Conservation (phyloP, 2,113 vertebrate species). For the Oryzias javanicus region DNA sequence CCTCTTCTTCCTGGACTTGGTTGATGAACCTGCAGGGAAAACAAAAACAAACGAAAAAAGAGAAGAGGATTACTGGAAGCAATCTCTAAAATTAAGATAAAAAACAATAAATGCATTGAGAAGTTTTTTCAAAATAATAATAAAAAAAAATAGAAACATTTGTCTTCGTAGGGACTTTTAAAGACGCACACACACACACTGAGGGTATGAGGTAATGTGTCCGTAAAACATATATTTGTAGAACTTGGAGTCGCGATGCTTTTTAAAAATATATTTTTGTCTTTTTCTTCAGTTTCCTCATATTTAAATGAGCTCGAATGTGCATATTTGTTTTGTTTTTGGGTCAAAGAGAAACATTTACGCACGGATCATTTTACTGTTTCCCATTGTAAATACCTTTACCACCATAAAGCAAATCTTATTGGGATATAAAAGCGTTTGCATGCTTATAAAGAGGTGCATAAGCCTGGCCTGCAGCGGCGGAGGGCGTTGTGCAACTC, state of each 20-base stretch:
- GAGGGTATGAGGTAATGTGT: no score
- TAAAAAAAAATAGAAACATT: no score
- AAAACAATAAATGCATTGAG: no score
- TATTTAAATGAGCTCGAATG: neutral
- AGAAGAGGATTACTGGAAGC: neutral
- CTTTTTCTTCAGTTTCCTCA: no score
- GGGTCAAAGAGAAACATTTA: conserved; percentile 38
- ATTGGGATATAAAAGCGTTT: conserved; percentile 98
- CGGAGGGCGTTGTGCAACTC: conserved; percentile 65
- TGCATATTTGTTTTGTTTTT: conserved; percentile 1
- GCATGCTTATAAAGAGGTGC: conserved; percentile 97
- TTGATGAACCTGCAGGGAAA: conserved; percentile 79
- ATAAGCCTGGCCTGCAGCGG: conserved; percentile 86
- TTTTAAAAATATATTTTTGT: no score
- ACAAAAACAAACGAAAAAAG: neutral
- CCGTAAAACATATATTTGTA: no score
- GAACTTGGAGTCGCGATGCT: no score
- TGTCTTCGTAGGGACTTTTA: no score
- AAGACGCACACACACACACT: no score
- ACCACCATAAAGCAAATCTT: conserved; percentile 92
- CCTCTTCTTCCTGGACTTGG: conserved; percentile 95
- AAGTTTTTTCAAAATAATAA: no score
- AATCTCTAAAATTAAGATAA: no score
- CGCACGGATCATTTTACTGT: conserved; percentile 79
- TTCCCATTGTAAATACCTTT: conserved; percentile 98